phyloP scores from a whole-genome alignment of 2,113 vertebrate species.

The Callaeas wilsoni region DNA sequence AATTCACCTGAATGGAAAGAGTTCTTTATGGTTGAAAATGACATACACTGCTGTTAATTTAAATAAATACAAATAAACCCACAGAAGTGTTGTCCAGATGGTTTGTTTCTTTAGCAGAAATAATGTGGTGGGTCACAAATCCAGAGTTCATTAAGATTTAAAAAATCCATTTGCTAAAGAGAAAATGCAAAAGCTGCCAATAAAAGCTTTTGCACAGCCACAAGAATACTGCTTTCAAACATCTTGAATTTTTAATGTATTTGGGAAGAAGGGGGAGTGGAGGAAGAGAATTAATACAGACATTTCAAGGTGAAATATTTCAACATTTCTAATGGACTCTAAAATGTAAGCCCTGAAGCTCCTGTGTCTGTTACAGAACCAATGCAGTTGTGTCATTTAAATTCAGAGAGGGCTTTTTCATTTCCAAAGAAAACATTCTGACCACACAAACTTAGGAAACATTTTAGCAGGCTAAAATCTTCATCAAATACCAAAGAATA shows the following conservation, averaged over 20 bases:
- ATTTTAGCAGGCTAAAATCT: neutral
- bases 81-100: constrained; percentile 10
- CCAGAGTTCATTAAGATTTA: constrained; percentile 29
- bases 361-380: neutral
- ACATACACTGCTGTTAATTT: constrained; percentile 26
- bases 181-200: constrained; percentile 28
- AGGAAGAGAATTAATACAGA: neutral
- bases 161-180: constrained; percentile 32
- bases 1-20: constrained; percentile 47
- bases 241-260: constrained; percentile 7
- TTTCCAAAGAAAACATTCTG: neutral
- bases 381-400: neutral
- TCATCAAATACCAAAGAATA: neutral
- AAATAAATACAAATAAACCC: constrained; percentile 39
- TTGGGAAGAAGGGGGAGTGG: neutral
- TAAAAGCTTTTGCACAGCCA: constrained; percentile 19
- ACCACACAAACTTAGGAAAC: neutral
- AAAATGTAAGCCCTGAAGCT: neutral
- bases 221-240: constrained; percentile 12
- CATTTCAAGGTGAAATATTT: neutral
- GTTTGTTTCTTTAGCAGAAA: constrained; percentile 43
- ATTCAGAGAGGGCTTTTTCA: neutral
- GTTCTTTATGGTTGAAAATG: neutral
- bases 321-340: neutral
- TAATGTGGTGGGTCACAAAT: neutral